Evolutionary conservation across 2,797 vertebrate genomes (phyloP), one percentile per base, ranked within the genome.

Genomic region (Botia almorhae): DNA sequence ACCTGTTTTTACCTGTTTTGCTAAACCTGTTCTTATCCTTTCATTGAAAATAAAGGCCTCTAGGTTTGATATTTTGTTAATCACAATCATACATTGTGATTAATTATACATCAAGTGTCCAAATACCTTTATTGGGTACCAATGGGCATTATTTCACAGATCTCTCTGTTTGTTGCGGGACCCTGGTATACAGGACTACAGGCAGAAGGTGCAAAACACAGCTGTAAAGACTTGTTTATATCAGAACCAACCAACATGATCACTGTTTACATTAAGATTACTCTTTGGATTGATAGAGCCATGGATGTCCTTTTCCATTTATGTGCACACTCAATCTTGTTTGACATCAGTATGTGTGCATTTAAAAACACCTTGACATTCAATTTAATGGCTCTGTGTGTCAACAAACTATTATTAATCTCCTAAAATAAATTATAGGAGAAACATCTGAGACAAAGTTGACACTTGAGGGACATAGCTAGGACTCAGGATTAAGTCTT

Each of bases 191-290:
- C 79, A 26, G 50, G 50, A 69, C 69, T 74, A 82, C 65, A 71
- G 74, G 64, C 29, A 19, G 72, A 84, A 80, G n/a, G 79, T 58
- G 55, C 19, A 3, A 68, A 79, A 73, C 81, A 36, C 63, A 87
- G 89, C 85, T 81, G 53, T 58, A 75, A 72, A 82, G 85, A 63
- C 74, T 73, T 74, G 50, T 87, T 85, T 85, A 71, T 76, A 60
- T 88, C 69, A 83, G 73, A 56, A 33, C 36, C 82, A 71, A 46
- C 79, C 82, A 81, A 55, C 53, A 69, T 3, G 79, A 17, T 65
- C 21, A 4, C 16, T 87, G 83, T 92, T 89, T 86, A 90, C 68
- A 19, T 78, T 85, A 55, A 63, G 74, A 77, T 70, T 7, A 82
- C 76, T 71, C 19, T 53, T 48, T 46, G 29, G 48, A 67, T 68